phyloP scores from a whole-genome alignment of 2,888 invertebrate species.

The Asteroscopus sphinx region DNA sequence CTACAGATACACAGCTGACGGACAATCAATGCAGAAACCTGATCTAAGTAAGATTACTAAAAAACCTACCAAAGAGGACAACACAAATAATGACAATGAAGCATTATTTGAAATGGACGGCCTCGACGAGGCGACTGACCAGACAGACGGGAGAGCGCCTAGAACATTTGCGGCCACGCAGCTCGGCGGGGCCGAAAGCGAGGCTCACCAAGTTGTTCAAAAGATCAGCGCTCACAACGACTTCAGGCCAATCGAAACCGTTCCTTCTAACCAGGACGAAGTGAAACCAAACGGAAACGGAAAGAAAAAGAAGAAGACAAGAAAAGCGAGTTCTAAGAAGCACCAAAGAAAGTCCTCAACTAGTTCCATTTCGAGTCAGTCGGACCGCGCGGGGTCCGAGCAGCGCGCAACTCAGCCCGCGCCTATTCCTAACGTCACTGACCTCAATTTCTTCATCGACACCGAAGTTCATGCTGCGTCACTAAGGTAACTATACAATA shows the following conservation, averaged over 20 bases:
- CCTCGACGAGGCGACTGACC: slow-evolving; percentile 88
- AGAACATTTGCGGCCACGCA: slow-evolving; percentile 90
- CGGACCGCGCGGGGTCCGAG: slow-evolving; percentile 86
- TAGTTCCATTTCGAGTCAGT: slow-evolving; percentile 87
- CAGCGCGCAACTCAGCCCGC: slow-evolving; percentile 76
- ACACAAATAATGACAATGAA: slow-evolving; percentile 84
- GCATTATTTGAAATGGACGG: slow-evolving; percentile 92
- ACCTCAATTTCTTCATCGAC: slow-evolving; percentile 96
- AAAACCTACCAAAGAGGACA: slow-evolving; percentile 75
- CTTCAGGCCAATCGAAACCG: slow-evolving; percentile 90
- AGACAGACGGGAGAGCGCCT: slow-evolving; percentile 85
- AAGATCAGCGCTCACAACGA: slow-evolving; percentile 91
- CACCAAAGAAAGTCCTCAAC: slow-evolving; percentile 93
- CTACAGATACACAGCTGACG: slow-evolving; percentile 90
- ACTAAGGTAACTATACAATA: slow-evolving; percentile 85
- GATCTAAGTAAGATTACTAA: slow-evolving; percentile 88
- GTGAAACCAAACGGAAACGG: slow-evolving; percentile 88
- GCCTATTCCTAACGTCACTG: slow-evolving; percentile 75
- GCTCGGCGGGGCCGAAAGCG: slow-evolving; percentile 82
- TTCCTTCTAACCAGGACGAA: slow-evolving; percentile 79
- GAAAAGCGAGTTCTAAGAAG: slow-evolving; percentile 94
- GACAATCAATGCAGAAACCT: slow-evolving; percentile 88
- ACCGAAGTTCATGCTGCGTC: slow-evolving; percentile 94
- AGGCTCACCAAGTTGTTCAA: slow-evolving; percentile 88
- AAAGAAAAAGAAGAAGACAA: slow-evolving; percentile 94